Percentiles rank a stretch among this genome's conserved stretches.
phyloP scores from a whole-genome alignment of 2,888 invertebrate genomes.

The Stenurella melanura region DNA sequence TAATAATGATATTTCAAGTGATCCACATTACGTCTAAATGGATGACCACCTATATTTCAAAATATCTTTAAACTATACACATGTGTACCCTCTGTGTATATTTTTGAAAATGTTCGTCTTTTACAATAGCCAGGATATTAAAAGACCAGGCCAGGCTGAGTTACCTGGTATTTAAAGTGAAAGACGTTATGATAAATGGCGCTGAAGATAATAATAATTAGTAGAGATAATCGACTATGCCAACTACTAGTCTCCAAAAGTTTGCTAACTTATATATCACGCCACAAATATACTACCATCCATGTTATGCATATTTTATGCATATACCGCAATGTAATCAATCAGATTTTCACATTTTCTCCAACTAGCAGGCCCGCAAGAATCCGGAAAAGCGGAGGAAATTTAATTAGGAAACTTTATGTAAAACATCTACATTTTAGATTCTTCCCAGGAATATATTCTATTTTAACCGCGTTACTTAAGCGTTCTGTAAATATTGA shows the following conservation, averaged over 20 bases:
- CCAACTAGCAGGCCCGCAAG: neutral
- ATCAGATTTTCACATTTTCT: neutral
- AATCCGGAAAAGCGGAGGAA: conserved; percentile 3
- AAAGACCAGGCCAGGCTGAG: too few species aligned
- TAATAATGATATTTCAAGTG: too few species aligned
- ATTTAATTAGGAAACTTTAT: conserved; percentile 16
- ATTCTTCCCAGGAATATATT: conserved; percentile 8
- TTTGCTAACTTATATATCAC: neutral
- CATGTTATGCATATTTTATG: neutral
- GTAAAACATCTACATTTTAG: conserved; percentile 11
- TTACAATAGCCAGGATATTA: too few species aligned
- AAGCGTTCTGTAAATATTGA: conserved; percentile 25
- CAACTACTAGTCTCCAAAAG: neutral
- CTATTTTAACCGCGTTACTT: conserved; percentile 22
- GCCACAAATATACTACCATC: neutral
- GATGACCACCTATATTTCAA: too few species aligned
- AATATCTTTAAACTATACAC: too few species aligned
- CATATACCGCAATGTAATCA: neutral
- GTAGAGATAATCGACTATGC: neutral
- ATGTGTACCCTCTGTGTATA: too few species aligned
- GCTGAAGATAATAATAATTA: too few species aligned
- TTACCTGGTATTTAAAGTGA: too few species aligned
- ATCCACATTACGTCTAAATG: too few species aligned
- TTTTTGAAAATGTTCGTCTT: too few species aligned
- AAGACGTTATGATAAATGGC: too few species aligned